Evolutionary conservation across 2,888 invertebrate genomes (phyloP).

Genomic region (Nudaria mundana): DNA sequence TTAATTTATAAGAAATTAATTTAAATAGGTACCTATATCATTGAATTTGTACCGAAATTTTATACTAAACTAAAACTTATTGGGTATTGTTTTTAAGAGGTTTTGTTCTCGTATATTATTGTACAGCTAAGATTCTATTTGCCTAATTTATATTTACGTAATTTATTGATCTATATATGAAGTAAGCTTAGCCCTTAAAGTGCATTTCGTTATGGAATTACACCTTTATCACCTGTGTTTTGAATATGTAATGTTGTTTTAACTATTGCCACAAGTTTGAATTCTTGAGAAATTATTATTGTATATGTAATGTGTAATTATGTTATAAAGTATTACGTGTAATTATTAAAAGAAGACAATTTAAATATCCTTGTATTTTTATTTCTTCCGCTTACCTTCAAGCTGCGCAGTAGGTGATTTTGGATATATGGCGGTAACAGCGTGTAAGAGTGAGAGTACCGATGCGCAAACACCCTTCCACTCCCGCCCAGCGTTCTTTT

Average conservation of each 20-base stretch:
- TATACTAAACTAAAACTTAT: constrained; percentile 13
- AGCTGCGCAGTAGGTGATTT: too few species aligned
- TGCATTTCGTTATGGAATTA: constrained; percentile 74
- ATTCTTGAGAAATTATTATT: constrained; percentile 79
- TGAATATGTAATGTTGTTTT: constrained; percentile 67
- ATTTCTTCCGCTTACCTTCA: too few species aligned
- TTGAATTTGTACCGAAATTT: constrained; percentile 19
- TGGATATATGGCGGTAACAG: too few species aligned
- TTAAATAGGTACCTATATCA: constrained; percentile 26
- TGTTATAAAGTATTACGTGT: constrained; percentile 80
- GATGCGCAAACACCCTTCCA: too few species aligned
- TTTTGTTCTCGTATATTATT: constrained; percentile 46
- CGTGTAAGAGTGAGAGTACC: too few species aligned
- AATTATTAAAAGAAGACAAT: constrained; percentile 80
- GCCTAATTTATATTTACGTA: constrained; percentile 79
- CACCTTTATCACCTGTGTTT: constrained; percentile 68
- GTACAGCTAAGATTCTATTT: constrained; percentile 70
- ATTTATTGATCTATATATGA: constrained; percentile 73
- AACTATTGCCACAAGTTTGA: constrained; percentile 69
- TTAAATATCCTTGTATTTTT: constrained; percentile 56
- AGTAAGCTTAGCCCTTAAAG: constrained; percentile 62
- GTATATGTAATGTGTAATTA: constrained; percentile 79
- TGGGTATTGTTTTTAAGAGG: constrained; percentile 34
- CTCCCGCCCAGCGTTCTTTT: too few species aligned
- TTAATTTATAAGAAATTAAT: constrained; percentile 57